These are phyloP conservation scores for Agrilus cyanescens DNA, from an alignment of 2,888 invertebrate species.

Conservation along the genomic window DNA sequence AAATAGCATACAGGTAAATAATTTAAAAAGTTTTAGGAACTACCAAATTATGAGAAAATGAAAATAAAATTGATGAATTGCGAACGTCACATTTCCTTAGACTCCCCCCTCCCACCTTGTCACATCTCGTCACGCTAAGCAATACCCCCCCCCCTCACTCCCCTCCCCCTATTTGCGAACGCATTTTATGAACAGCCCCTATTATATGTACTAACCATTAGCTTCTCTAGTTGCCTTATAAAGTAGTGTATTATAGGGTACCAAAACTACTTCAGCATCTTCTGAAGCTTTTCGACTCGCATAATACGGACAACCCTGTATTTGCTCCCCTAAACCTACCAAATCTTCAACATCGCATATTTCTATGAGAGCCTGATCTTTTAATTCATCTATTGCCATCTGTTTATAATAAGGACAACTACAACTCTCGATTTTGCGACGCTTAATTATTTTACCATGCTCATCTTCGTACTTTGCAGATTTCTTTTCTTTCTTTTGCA, in stretches of 20 bases:
- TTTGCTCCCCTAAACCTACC: slow-evolving; percentile 50
- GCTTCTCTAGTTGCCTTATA: slow-evolving; percentile 67
- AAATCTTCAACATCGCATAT: slow-evolving; percentile 85
- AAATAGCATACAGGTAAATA: too few relatives aligned
- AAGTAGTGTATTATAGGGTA: slow-evolving; percentile 69
- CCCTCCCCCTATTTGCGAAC: too few relatives aligned
- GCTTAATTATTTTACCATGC: slow-evolving; percentile 52
- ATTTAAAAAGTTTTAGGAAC: too few relatives aligned
- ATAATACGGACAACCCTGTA: slow-evolving; percentile 89
- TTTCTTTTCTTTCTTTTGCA: slow-evolving; percentile 55
- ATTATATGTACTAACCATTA: slow-evolving; percentile 39
- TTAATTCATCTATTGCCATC: slow-evolving; percentile 47
- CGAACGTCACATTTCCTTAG: too few relatives aligned
- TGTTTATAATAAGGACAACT: slow-evolving; percentile 61
- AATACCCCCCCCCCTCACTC: too few relatives aligned
- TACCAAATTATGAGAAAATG: too few relatives aligned
- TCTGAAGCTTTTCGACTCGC: slow-evolving; percentile 70
- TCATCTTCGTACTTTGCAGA: slow-evolving; percentile 44
- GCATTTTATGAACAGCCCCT: too few relatives aligned
- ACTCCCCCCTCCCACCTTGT: too few relatives aligned
- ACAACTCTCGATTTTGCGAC: slow-evolving; percentile 42
- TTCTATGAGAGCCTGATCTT: slow-evolving; percentile 52
- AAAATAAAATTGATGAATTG: too few relatives aligned
- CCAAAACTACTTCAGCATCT: slow-evolving; percentile 70
- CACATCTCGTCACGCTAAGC: too few relatives aligned